Evolutionary conservation across 2,113 vertebrate genomes (phyloP), one percentile per base, ranked within the genome.

Genomic region (Pavo muticus): DNA sequence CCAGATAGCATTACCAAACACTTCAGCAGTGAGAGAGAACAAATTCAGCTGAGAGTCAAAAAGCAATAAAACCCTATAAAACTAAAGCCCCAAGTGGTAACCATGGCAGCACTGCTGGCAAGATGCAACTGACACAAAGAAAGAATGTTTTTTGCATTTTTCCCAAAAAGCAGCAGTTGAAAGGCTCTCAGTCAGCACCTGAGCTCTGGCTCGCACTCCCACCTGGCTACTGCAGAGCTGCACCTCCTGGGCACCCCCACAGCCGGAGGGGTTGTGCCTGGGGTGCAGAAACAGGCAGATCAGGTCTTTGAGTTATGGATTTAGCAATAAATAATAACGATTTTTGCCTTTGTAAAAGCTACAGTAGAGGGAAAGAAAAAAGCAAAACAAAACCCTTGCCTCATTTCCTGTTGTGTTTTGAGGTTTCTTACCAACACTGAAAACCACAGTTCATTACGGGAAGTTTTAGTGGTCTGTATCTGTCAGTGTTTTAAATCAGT

Each of bases 341-440:
- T 94, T 95, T 54, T 90, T 70, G 44, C 60, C 59, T 91, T 87
- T 78, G 67, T 93, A 84, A 64, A 75, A 87, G 91, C 59, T 91
- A 69, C 48, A 84, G 73, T 37, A 74, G 47, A 73, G 76, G 81
- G 20, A 24, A 17, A 23, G 27, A 30, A 23, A 16, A 37, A 90
- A 93, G 86, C 61, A 91, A 94, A 94, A 94, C 87, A 94, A 91
- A 92, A n/a, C 76, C 90, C 81, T 88, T 93, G 86, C 94, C 91
- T 93, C 94, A 92, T 94, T 97, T 97, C 96, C 96, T 97, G 97
- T 96, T 96, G 94, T 95, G 95, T 96, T 96, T 96, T 97, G 96
- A 96, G 95, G 97, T 96, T 97, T 97, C 90, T 97, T 95, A 97
- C 95, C 94, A 96, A 96, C 82, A 91, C 87, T 86, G 92, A 97